These are phyloP conservation scores for crab-eating macaque (Macaca fascicularis) DNA, from an alignment of 2,113 vertebrate species.

Conservation along the genomic window T2T-MFA8v1.1 NC_088379.1:156174001-156174500, in stretches of 20 bases:
- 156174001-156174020: not conserved
- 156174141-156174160: not conserved
- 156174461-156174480: not conserved
- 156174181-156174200: conserved; percentile 36
- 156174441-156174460: not conserved
- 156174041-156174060: not conserved
- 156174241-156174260: conserved; percentile 4
- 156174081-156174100: not conserved
- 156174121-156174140: conserved; percentile 2
- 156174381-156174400: not conserved
- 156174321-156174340: too few species aligned
- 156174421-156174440: not conserved
- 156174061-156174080: not conserved
- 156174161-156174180: not conserved
- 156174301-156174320: not conserved
- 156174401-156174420: not conserved
- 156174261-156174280: not conserved
- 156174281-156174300: not conserved
- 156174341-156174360: too few species aligned
- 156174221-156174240: conserved; percentile 12
- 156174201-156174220: not conserved
- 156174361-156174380: not conserved
- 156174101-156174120: not conserved
- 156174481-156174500: not conserved
- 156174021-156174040: not conserved